Evolutionary conservation across 2,113 vertebrate genomes (phyloP).

Genomic region (Brienomyrus longianalis): DNA sequence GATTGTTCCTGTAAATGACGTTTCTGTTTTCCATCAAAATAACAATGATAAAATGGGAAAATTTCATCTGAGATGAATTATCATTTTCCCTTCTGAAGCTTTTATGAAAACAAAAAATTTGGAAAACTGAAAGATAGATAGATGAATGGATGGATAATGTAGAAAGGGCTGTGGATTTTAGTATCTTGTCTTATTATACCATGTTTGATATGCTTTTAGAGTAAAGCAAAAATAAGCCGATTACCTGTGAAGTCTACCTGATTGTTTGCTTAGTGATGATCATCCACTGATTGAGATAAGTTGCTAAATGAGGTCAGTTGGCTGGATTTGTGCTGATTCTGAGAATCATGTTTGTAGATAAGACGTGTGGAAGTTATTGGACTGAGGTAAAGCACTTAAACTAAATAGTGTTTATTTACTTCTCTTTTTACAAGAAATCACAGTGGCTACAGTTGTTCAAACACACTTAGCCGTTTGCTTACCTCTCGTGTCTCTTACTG

Average conservation of each 20-base stretch:
- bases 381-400: neutral
- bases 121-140: neutral
- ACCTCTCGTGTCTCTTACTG: neutral
- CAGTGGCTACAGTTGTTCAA: neutral
- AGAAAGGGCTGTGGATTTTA: too few species aligned
- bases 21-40: neutral
- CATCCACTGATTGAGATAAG: neutral
- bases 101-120: neutral
- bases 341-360: neutral
- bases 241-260: neutral
- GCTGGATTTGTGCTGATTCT: neutral
- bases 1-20: neutral
- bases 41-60: neutral
- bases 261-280: neutral
- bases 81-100: neutral
- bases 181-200: too few species aligned
- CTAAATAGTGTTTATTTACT: neutral
- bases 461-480: neutral
- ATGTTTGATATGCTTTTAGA: too few species aligned
- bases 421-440: neutral
- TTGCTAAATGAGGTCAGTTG: neutral
- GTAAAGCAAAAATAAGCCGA: neutral
- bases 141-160: neutral
- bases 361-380: neutral
- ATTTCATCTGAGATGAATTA: neutral